Conservation (phyloP, 2,888 invertebrate genomes). For the Lutraria lutraria region DNA sequence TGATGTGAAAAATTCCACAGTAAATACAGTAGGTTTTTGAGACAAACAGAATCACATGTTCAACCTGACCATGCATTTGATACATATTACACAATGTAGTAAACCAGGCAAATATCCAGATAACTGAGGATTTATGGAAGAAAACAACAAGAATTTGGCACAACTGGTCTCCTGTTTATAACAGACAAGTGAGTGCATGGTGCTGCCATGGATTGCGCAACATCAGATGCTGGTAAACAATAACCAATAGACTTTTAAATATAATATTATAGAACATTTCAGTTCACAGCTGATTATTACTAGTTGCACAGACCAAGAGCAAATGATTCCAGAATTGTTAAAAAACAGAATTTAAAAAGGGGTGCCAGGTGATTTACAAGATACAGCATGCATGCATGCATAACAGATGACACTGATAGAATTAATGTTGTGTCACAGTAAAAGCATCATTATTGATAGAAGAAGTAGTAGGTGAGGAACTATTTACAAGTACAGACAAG, state of each 20-base stretch:
- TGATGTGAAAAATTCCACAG: no score
- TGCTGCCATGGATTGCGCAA: not conserved
- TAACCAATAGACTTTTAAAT: not conserved
- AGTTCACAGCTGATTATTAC: not conserved
- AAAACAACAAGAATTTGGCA: conserved; percentile 20
- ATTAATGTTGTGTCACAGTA: not conserved
- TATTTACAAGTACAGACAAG: no score
- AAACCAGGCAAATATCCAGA: not conserved
- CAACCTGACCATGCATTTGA: not conserved
- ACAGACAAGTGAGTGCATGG: not conserved
- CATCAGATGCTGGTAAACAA: not conserved
- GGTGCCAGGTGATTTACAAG: not conserved
- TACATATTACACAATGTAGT: not conserved
- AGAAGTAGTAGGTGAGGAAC: no score
- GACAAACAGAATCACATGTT: not conserved
- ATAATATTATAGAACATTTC: not conserved
- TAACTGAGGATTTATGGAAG: not conserved
- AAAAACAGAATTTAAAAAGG: not conserved
- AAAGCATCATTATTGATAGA: no score
- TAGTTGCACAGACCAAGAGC: not conserved
- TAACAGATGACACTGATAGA: no score
- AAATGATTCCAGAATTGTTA: not conserved
- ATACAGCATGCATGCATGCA: not conserved
- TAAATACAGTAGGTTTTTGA: not conserved
- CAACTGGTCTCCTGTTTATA: not conserved